Evolutionary conservation across 2,797 vertebrate genomes (phyloP), one percentile per base, ranked within the genome.

Genomic region (Poeciliopsis turneri): DNA sequence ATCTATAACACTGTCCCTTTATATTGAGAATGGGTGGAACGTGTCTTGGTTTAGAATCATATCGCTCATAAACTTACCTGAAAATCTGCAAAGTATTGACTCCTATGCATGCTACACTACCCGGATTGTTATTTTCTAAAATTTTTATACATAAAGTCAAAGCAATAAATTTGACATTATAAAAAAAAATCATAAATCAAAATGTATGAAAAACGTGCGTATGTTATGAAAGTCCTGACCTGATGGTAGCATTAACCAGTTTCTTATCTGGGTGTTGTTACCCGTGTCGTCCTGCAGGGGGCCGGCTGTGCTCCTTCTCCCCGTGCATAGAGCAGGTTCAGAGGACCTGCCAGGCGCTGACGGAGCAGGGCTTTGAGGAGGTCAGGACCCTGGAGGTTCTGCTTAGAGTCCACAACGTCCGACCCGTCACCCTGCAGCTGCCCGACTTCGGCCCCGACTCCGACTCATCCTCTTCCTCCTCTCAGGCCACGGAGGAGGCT

Each of bases 321-420:
- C 98, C 98, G 0, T 99, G 98, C 80, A 98, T 99, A 0, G 98
- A 99, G 92, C 98, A 99, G 94, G 98, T 99, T 4, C 98, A 99
- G 88, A 95, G 94, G 92, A 99, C 98, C 0, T 98, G 97, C 73
- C 95, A 96, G 80, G 95, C 95, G 0, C 92, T 99, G 92, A 85
- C 86, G 0, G 94, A 96, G 49, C 89, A 89, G 0, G 97, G 97
- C 41, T 99, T 99, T 73, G 89, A 96, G 20, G 98, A 99, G 92
- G 94, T 99, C 90, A 96, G 92, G 95, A 98, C 97, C 18, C 33
- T 98, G 88, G 98, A 99, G 95, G 96, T 98, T 77, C 96, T 99
- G 69, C 97, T 98, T 0, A 93, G 97, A 23, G 93, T 97, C 15
- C 97, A 97, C 82, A 96, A 97, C 0, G 97, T 99, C 13, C 95